phyloP scores from a whole-genome alignment of 2,888 invertebrate genomes.

The Tetrapedia diversipes region DNA sequence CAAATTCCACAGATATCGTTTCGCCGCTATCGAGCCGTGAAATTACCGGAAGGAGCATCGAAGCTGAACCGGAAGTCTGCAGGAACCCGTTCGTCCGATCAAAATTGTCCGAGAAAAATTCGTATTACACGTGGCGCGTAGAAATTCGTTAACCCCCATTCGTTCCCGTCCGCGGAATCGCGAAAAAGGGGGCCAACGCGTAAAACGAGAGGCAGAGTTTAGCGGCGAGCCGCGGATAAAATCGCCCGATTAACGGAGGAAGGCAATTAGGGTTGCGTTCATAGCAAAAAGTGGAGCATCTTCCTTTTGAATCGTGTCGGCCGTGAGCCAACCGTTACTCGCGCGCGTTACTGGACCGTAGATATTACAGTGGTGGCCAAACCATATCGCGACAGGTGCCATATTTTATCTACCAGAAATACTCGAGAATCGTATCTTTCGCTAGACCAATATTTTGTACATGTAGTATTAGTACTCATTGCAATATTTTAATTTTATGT shows the following conservation, averaged over 20 bases:
- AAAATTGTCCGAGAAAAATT: not conserved
- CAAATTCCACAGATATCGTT: constrained; percentile 60
- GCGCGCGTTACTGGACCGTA: too few relatives aligned
- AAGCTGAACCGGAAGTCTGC: constrained; percentile 37
- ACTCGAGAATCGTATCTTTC: too few relatives aligned
- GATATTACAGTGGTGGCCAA: too few relatives aligned
- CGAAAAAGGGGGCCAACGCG: not conserved
- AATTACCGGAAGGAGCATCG: constrained; percentile 64
- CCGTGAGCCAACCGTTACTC: too few relatives aligned
- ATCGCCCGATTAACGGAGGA: constrained; percentile 23
- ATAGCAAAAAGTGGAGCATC: constrained; percentile 61
- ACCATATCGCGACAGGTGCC: too few relatives aligned
- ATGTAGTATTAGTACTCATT: too few relatives aligned
- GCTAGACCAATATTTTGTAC: too few relatives aligned
- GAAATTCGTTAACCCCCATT: not conserved
- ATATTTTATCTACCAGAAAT: too few relatives aligned
- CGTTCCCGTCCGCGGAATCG: not conserved
- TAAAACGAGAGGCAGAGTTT: constrained; percentile 12
- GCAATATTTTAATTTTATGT: too few relatives aligned
- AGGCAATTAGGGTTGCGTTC: constrained; percentile 54
- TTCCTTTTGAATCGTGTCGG: constrained; percentile 55
- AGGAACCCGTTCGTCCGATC: not conserved
- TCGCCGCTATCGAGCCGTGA: constrained; percentile 61
- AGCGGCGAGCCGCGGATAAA: not conserved
- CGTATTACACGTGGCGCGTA: not conserved